Conservation (phyloP, 2,888 invertebrate species). For the Drosophila heteroneura region DNA sequence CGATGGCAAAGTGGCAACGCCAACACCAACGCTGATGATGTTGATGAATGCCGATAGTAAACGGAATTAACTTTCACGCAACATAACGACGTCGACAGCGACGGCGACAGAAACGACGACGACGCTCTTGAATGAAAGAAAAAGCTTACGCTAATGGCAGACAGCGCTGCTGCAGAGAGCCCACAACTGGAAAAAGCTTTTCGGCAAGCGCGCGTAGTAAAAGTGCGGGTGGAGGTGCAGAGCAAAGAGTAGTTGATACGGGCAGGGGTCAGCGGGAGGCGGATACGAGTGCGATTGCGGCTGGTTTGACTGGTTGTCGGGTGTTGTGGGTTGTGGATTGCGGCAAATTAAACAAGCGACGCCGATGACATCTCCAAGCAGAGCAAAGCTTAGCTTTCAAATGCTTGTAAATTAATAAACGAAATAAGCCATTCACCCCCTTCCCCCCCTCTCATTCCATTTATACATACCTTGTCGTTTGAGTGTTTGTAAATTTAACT, state of each 20-base stretch:
- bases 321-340: conserved; percentile 11
- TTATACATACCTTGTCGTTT: conserved; percentile 55
- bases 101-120: conserved; percentile 24
- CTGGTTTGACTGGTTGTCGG: conserved; percentile 47
- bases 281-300: conserved; percentile 37
- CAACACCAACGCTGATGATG: conserved; percentile 67
- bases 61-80: conserved; percentile 81
- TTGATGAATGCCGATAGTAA: conserved; percentile 80
- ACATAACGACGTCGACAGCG: conserved; percentile 54
- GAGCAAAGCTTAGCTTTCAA: conserved; percentile 23
- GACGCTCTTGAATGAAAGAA: conserved; percentile 75
- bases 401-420: conserved; percentile 43
- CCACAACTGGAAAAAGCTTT: conserved; percentile 69
- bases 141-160: conserved; percentile 72
- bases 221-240: conserved; percentile 52
- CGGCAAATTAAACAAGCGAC: conserved; percentile 47
- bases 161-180: conserved; percentile 67
- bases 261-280: conserved; percentile 2
- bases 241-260: conserved; percentile 6
- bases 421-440: conserved; percentile 17
- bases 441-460: background rate
- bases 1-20: conserved; percentile 61
- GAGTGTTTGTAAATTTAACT: conserved; percentile 43
- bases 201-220: conserved; percentile 77
- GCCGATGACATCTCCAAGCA: conserved; percentile 48